Conservation (phyloP, 2,888 invertebrate genomes). For the Drosophila bunnanda region DNA sequence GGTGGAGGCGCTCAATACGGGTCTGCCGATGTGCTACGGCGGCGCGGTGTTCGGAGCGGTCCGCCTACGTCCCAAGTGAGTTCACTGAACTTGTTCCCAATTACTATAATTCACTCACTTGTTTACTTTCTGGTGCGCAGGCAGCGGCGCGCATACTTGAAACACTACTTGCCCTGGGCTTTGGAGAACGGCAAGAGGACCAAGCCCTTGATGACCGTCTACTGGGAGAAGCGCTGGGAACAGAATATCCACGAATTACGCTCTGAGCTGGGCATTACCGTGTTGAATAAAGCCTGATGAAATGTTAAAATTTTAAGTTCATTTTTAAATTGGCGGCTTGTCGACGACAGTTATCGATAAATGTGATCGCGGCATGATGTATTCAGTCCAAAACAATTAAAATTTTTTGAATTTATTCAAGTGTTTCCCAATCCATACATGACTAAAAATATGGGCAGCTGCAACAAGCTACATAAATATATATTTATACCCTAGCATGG, state of each 20-base stretch:
- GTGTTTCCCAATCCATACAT: neutral
- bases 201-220: slow-evolving; percentile 93
- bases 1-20: slow-evolving; percentile 98
- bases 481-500: too few species aligned
- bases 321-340: neutral
- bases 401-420: neutral
- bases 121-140: slow-evolving; percentile 59
- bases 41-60: slow-evolving; percentile 97
- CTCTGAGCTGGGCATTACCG: slow-evolving; percentile 91
- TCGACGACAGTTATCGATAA: neutral
- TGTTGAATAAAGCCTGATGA: slow-evolving; percentile 82
- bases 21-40: slow-evolving; percentile 97
- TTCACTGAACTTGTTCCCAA: slow-evolving; percentile 25
- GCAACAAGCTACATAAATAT: too few species aligned
- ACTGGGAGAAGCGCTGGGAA: slow-evolving; percentile 97
- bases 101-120: slow-evolving; percentile 21
- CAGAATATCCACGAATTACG: slow-evolving; percentile 92
- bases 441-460: too few species aligned
- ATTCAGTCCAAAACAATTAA: neutral
- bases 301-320: neutral
- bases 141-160: slow-evolving; percentile 91
- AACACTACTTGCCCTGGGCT: slow-evolving; percentile 94
- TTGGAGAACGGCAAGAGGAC: slow-evolving; percentile 90
- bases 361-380: neutral
- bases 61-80: slow-evolving; percentile 91